These are phyloP conservation scores for Odontamblyopus lacepedii DNA, from an alignment of 2,797 vertebrate genomes.

Conservation along the genomic window DNA sequence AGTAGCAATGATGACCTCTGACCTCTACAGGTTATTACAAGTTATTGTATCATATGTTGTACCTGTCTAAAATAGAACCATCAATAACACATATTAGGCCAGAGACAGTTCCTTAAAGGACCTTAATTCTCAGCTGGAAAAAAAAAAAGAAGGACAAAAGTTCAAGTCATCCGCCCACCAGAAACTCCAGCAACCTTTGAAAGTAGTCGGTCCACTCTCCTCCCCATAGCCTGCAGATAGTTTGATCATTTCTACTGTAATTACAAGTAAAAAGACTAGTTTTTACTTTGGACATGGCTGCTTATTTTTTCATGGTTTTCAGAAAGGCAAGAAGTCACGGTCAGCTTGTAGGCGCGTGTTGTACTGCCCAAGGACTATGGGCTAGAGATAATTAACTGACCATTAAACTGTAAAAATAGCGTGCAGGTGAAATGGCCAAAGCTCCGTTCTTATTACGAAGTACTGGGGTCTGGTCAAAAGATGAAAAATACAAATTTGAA, in stretches of 20 bases:
- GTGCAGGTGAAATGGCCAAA: constrained; percentile 13
- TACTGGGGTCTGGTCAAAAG: neutral
- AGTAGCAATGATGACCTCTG: neutral
- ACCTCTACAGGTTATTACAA: neutral
- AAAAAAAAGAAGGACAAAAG: neutral
- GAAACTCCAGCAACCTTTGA: neutral
- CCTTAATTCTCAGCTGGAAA: neutral
- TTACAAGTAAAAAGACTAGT: neutral
- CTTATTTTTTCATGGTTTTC: constrained; percentile 3
- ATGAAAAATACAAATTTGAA: neutral
- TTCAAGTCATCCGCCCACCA: neutral
- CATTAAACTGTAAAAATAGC: neutral
- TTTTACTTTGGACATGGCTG: neutral
- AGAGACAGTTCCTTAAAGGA: neutral
- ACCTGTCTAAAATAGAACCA: neutral
- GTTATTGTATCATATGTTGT: neutral
- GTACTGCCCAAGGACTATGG: constrained; percentile 17
- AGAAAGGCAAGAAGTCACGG: constrained; percentile 22
- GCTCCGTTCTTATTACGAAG: neutral
- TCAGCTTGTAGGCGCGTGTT: neutral
- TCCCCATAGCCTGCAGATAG: neutral
- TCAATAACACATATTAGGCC: neutral
- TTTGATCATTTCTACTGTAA: neutral
- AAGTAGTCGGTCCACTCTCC: constrained; percentile 3
- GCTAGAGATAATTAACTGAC: neutral